phyloP scores from a whole-genome alignment of 2,888 invertebrate genomes.

The Ochropleura leucogaster region DNA sequence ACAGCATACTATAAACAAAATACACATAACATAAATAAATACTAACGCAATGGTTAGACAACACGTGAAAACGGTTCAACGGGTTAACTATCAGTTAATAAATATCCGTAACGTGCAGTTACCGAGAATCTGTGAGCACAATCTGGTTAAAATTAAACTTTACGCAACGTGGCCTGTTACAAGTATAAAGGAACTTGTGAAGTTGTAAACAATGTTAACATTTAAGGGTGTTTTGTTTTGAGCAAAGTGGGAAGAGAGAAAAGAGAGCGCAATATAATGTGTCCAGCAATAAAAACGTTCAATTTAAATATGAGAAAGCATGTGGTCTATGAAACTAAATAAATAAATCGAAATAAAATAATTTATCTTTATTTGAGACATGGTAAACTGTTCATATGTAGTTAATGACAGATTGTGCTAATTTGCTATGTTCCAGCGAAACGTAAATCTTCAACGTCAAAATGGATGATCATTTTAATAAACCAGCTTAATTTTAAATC shows the following conservation, averaged over 20 bases:
- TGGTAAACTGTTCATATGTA: not conserved
- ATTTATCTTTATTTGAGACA: not conserved
- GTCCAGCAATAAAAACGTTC: not conserved
- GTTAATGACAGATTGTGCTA: not conserved
- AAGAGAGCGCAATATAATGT: not conserved
- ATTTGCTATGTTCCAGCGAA: not conserved
- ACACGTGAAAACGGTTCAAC: conserved; percentile 71
- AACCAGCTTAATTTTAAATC: not conserved
- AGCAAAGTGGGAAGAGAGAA: conserved; percentile 19
- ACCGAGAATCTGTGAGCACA: conserved; percentile 72
- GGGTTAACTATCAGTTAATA: conserved; percentile 79
- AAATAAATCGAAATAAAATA: not conserved
- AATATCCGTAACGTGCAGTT: conserved; percentile 72
- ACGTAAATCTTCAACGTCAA: not conserved
- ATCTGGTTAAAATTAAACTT: conserved; percentile 73
- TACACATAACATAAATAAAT: conserved; percentile 73
- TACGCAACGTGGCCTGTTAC: conserved; percentile 54
- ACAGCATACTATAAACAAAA: conserved; percentile 57
- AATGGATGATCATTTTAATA: not conserved
- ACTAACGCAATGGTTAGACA: conserved; percentile 64
- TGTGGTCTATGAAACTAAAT: not conserved
- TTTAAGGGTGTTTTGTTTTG: conserved; percentile 50
- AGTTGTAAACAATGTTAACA: conserved; percentile 48
- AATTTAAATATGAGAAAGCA: not conserved
- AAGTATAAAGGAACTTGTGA: conserved; percentile 34